Percentiles rank a stretch among this genome's conserved stretches.
phyloP scores from a whole-genome alignment of 2,888 invertebrate genomes.

The Marasmarcha lunaedactyla region DNA sequence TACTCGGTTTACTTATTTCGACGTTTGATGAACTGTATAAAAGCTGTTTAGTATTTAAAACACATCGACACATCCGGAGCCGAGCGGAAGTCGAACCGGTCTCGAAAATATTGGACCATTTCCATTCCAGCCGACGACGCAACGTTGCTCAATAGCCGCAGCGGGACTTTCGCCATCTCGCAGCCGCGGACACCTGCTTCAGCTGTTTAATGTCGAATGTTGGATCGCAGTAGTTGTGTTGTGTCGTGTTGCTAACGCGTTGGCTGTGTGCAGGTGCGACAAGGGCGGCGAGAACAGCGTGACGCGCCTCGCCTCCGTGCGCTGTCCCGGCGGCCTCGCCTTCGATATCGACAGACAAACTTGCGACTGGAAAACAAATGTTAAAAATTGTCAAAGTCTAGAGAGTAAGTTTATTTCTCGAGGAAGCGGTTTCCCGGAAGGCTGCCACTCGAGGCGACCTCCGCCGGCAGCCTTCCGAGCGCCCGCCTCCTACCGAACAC shows the following conservation, averaged over 20 bases:
- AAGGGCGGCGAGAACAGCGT: conserved; percentile 88
- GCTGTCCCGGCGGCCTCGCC: conserved; percentile 90
- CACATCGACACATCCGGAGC: background rate
- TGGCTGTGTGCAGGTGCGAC: conserved; percentile 85
- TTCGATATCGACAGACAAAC: conserved; percentile 96
- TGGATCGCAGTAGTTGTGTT: too few species aligned
- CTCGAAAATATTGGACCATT: too few species aligned
- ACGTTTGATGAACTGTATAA: too few species aligned
- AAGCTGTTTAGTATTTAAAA: too few species aligned
- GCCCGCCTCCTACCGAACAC: conserved; percentile 44
- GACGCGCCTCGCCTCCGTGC: conserved; percentile 88
- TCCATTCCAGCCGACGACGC: too few species aligned
- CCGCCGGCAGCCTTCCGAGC: conserved; percentile 41
- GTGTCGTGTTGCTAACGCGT: background rate
- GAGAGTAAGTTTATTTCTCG: conserved; percentile 85
- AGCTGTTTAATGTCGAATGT: too few species aligned
- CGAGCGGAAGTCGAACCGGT: background rate
- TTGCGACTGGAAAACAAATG: conserved; percentile 96
- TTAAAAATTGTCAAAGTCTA: conserved; percentile 93
- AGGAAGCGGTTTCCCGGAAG: conserved; percentile 59
- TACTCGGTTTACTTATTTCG: too few species aligned
- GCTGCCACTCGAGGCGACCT: conserved; percentile 22
- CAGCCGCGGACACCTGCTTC: too few species aligned
- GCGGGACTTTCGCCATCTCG: too few species aligned
- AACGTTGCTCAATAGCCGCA: too few species aligned